A percentile compares a stretch with the other conserved stretches of the same genome.
These are phyloP conservation scores for Sialis fuliginosa DNA, from an alignment of 2,888 invertebrate genomes.

Conservation along the genomic window DNA sequence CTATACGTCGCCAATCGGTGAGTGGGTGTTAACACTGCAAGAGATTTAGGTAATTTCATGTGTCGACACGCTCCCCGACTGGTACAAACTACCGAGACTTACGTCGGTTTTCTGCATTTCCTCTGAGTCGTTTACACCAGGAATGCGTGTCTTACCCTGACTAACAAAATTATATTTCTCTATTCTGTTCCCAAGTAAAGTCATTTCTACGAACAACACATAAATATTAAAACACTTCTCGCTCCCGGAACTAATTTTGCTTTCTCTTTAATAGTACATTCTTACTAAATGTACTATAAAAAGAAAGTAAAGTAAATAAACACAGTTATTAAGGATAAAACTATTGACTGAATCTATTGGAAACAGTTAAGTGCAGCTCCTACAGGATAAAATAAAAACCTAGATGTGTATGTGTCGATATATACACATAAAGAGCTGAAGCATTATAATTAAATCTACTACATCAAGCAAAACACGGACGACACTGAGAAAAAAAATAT, in stretches of 20 bases:
- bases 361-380: too few species aligned
- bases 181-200: constrained; percentile 69
- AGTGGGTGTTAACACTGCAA: background rate
- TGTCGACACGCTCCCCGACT: constrained; percentile 16
- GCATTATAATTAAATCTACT: background rate
- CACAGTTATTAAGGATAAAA: too few species aligned
- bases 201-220: constrained; percentile 46
- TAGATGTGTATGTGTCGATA: too few species aligned
- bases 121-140: constrained; percentile 84
- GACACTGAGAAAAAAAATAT: constrained; percentile 1
- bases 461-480: constrained; percentile 9
- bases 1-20: background rate
- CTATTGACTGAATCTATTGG: too few species aligned
- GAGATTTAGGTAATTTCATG: background rate
- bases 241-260: background rate
- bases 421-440: too few species aligned
- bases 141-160: constrained; percentile 89
- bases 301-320: too few species aligned
- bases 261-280: too few species aligned
- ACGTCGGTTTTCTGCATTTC: constrained; percentile 77
- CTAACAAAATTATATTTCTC: constrained; percentile 79
- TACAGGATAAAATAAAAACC: too few species aligned
- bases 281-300: too few species aligned
- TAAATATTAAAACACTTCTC: background rate
- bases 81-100: constrained; percentile 33